A percentile compares a stretch with the other conserved stretches of the same genome.
Evolutionary conservation across 2,113 vertebrate species (phyloP).

Genomic region (Trogon surrucura): DNA sequence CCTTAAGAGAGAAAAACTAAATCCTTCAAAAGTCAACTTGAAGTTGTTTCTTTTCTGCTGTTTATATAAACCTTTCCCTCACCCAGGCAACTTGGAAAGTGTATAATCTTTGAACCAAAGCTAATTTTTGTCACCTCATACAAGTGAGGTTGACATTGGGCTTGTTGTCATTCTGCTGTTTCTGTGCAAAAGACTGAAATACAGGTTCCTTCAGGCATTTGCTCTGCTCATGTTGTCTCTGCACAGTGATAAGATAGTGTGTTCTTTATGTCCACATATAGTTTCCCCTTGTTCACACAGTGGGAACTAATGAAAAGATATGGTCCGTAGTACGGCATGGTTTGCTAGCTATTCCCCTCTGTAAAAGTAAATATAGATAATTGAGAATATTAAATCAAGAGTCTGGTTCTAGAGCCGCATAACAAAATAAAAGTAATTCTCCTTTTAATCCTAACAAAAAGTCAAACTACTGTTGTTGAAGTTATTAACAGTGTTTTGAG

Average conservation of each 20-base stretch:
- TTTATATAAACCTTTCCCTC: background rate
- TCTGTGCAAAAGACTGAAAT: background rate
- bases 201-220: background rate
- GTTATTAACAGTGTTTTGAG: background rate
- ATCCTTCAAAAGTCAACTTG: background rate
- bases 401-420: background rate
- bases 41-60: background rate
- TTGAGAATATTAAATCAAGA: background rate
- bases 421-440: background rate
- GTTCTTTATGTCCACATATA: background rate
- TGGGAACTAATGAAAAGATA: background rate
- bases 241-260: background rate
- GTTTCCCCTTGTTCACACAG: background rate
- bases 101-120: background rate
- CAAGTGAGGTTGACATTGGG: rapidly evolving
- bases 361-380: background rate
- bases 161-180: background rate
- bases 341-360: background rate
- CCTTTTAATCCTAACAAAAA: background rate
- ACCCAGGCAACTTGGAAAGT: background rate
- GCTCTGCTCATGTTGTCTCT: background rate
- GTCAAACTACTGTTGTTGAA: background rate
- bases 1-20: background rate
- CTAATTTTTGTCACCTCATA: background rate
- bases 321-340: background rate